Conservation (phyloP, 30 jellyfish, hydroid and myxozoan genomes). For the Chrysaora quinquecirrha region DNA sequence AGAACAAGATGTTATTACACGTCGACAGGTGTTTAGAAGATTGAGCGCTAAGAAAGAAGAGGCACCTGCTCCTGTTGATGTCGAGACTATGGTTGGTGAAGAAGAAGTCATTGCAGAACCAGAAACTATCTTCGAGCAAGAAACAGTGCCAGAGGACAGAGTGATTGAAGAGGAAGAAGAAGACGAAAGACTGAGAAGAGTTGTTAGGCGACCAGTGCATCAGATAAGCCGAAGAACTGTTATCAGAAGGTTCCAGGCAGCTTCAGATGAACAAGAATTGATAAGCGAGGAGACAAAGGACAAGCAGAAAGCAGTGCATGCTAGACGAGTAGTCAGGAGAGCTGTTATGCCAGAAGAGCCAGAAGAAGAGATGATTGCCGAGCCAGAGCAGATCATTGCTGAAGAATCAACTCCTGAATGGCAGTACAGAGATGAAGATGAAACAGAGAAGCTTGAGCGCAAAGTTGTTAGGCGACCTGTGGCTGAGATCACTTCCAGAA, state of each 20-base stretch:
- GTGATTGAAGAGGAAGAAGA: slow-evolving; percentile 3
- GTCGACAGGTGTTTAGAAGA: background rate
- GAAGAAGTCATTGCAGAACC: background rate
- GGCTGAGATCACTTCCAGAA: slow-evolving; percentile 37
- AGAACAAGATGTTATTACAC: background rate
- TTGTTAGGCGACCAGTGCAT: slow-evolving; percentile 44
- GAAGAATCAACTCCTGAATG: background rate
- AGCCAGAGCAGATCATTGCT: background rate
- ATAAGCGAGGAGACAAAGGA: slow-evolving; percentile 17
- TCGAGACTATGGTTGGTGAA: background rate
- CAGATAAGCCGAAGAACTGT: slow-evolving; percentile 68
- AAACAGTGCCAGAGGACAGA: background rate
- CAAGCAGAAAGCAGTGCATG: background rate
- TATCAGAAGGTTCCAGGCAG: slow-evolving; percentile 59
- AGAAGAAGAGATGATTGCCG: slow-evolving; percentile 14
- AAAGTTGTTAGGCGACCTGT: slow-evolving; percentile 43
- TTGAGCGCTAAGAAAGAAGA: background rate
- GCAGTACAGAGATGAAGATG: background rate
- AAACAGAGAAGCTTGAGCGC: background rate
- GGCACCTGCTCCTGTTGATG: background rate
- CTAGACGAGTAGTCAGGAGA: background rate
- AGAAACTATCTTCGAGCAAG: background rate
- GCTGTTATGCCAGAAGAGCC: background rate
- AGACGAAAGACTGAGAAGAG: slow-evolving; percentile 39
- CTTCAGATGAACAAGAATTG: slow-evolving; percentile 58